A percentile compares a stretch with the other conserved stretches of the same genome.
phyloP scores from a whole-genome alignment of 2,113 vertebrate species.

The Erpornis zantholeuca region DNA sequence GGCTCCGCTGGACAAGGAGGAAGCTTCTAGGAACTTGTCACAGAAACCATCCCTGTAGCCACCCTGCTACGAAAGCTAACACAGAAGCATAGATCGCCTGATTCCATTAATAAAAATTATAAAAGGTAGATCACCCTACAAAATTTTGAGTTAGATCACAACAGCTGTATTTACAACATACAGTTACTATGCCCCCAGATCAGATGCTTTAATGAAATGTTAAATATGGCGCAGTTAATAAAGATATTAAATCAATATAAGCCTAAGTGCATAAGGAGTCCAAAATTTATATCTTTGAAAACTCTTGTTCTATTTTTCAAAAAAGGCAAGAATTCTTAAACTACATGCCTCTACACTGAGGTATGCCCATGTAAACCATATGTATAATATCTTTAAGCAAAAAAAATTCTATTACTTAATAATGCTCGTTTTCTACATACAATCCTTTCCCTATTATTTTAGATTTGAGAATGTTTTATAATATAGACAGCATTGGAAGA shows the following conservation, averaged over 20 bases:
- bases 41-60: neutral
- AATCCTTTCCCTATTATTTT: neutral
- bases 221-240: neutral
- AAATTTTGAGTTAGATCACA: neutral
- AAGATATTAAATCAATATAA: neutral
- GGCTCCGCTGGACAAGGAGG: neutral
- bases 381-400: neutral
- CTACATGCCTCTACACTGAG: neutral
- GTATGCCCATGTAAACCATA: neutral
- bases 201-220: neutral
- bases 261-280: neutral
- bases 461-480: neutral
- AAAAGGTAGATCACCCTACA: neutral
- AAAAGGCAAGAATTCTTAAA: neutral
- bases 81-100: neutral
- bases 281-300: neutral
- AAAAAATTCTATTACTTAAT: neutral
- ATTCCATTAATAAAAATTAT: neutral
- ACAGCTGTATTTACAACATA: neutral
- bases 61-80: rapidly evolving
- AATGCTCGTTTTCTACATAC: neutral
- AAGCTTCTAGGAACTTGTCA: neutral
- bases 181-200: neutral
- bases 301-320: neutral
- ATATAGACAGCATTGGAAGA: neutral